Percentiles rank a stretch among this genome's conserved stretches.
Evolutionary conservation across 2,888 invertebrate species (phyloP).

Genomic region (Drosophila subsilvestris): DNA sequence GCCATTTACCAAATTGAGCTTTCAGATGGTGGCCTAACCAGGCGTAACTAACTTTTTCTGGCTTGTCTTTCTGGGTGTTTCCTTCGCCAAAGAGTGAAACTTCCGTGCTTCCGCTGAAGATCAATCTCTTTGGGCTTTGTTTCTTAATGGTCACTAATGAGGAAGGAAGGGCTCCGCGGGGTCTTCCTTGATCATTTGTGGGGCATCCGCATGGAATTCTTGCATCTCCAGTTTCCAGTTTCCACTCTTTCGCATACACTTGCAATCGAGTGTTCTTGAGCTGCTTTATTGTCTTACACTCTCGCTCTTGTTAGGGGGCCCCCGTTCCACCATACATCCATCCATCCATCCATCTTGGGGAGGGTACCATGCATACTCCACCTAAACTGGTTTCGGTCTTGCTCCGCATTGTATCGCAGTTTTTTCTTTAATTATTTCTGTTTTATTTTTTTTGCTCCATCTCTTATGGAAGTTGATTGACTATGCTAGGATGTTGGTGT

Average conservation of each 20-base stretch:
- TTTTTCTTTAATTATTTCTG: conserved; percentile 60
- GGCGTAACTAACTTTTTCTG: conserved; percentile 58
- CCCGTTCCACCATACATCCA: conserved; percentile 16
- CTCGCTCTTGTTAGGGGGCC: conserved; percentile 66
- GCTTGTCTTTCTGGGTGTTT: conserved; percentile 18
- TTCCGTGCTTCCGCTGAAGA: conserved; percentile 59
- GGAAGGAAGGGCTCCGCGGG: conserved; percentile 30
- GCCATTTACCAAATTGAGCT: conserved; percentile 71
- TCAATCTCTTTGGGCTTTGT: conserved; percentile 35
- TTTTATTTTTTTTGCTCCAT: conserved; percentile 40
- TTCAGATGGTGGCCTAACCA: conserved; percentile 56
- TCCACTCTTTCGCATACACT: conserved; percentile 24
- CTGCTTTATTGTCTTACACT: conserved; percentile 57
- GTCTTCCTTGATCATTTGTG: conserved; percentile 60
- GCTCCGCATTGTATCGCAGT: conserved; percentile 51
- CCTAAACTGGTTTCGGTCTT: conserved; percentile 66
- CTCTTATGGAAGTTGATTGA: conserved; percentile 16
- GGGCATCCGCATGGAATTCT: conserved; percentile 56
- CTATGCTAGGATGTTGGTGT: conserved; percentile 18
- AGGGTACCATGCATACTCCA: conserved; percentile 22
- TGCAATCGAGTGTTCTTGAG: conserved; percentile 65
- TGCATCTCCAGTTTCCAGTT: conserved; percentile 41
- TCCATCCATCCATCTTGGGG: conserved; percentile 11
- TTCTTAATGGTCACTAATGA: conserved; percentile 24
- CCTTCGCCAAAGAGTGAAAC: conserved; percentile 43